Evolutionary conservation across 2,797 vertebrate genomes (phyloP).

Genomic region (Anabas testudineus): DNA sequence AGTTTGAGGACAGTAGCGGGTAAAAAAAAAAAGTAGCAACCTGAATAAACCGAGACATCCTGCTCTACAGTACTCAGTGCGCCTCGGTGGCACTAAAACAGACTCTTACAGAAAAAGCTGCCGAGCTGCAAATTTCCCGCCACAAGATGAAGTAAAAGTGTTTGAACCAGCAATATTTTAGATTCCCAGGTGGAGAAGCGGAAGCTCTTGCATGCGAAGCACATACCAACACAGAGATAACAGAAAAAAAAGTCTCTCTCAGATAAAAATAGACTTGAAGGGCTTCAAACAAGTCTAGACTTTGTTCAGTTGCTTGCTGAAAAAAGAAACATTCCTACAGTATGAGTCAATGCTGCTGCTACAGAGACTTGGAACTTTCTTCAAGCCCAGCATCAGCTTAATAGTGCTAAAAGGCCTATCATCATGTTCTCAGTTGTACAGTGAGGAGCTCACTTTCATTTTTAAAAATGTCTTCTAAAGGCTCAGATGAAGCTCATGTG

Average conservation of each 20-base stretch:
- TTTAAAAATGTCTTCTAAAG: too few relatives aligned
- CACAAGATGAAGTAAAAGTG: conserved; percentile 75
- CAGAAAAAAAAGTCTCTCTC: conserved; percentile 33
- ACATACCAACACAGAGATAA: conserved; percentile 66
- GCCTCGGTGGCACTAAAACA: conserved; percentile 54
- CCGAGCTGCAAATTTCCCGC: conserved; percentile 73
- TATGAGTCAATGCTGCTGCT: conserved; percentile 28
- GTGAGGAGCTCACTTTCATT: not conserved
- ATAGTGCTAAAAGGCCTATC: not conserved
- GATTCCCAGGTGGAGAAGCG: conserved; percentile 73
- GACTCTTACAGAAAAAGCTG: conserved; percentile 64
- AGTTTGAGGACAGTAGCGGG: conserved; percentile 69
- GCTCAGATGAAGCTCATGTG: not conserved
- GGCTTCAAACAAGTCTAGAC: conserved; percentile 74
- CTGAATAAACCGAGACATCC: conserved; percentile 62
- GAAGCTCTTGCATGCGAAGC: conserved; percentile 73
- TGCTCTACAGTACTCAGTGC: conserved; percentile 12
- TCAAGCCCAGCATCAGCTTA: conserved; percentile 15
- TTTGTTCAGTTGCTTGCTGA: conserved; percentile 47
- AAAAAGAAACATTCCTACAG: conserved; percentile 29
- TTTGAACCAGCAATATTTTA: conserved; percentile 82
- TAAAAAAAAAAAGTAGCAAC: conserved; percentile 38
- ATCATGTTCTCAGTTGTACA: not conserved
- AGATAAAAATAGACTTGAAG: conserved; percentile 74
- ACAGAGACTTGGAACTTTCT: conserved; percentile 29